Evolutionary conservation across 37 sponge, comb jelly and placozoan genomes (phyloP).

Genomic region (Halisarca cf. caerulea): DNA sequence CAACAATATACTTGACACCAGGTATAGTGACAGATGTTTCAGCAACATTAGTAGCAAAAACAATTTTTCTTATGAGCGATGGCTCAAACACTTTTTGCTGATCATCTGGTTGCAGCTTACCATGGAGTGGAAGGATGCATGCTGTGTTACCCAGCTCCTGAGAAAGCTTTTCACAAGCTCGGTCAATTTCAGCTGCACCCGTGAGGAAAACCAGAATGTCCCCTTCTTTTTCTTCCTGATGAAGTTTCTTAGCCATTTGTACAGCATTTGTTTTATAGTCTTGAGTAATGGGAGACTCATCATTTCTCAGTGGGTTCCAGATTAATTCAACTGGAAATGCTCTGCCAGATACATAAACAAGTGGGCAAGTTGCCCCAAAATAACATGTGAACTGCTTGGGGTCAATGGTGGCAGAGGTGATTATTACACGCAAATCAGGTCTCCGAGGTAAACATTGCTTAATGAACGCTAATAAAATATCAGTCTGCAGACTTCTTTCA

Average conservation of each 20-base stretch:
- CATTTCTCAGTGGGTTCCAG: conserved; percentile 32
- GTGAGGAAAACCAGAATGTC: conserved; percentile 91
- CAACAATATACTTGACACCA: conserved; percentile 78
- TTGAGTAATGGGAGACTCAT: not conserved
- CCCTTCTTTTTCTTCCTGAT: conserved; percentile 47
- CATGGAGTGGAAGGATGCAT: conserved; percentile 74
- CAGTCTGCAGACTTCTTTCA: conserved; percentile 84
- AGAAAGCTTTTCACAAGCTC: conserved; percentile 38
- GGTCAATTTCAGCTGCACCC: conserved; percentile 70
- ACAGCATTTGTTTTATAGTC: conserved; percentile 15
- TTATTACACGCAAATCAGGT: conserved; percentile 66
- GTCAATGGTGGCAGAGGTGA: conserved; percentile 87
- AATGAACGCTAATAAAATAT: conserved; percentile 66
- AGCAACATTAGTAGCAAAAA: conserved; percentile 89
- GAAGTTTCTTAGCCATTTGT: conserved; percentile 28
- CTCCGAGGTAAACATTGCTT: conserved; percentile 59
- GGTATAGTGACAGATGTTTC: conserved; percentile 92
- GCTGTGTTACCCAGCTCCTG: not conserved
- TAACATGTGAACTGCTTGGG: conserved; percentile 50
- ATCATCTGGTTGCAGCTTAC: conserved; percentile 78
- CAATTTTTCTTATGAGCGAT: conserved; percentile 57
- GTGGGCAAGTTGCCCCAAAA: conserved; percentile 53
- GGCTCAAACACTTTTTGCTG: conserved; percentile 74
- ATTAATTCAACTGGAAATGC: conserved; percentile 73
- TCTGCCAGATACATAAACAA: conserved; percentile 65